phyloP scores from a whole-genome alignment of 2,888 invertebrate genomes.

The Aradus depressus region DNA sequence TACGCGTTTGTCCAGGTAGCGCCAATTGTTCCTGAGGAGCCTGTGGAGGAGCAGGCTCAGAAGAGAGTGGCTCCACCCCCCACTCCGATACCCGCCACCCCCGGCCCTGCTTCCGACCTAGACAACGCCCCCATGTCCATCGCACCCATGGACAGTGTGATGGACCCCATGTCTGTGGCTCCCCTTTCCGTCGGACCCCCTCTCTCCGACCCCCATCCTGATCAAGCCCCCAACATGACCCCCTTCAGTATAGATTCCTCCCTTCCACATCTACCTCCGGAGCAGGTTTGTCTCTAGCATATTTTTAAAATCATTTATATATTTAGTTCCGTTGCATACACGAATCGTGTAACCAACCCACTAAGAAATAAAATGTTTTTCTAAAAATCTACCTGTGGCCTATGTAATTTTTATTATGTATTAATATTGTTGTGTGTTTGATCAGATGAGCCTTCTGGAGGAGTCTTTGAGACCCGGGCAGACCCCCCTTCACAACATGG shows the following conservation, averaged over 20 bases:
- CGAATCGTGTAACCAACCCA: too few relatives aligned
- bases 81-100: slow-evolving; percentile 34
- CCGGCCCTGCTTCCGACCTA: slow-evolving; percentile 15
- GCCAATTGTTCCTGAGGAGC: too few relatives aligned
- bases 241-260: slow-evolving; percentile 41
- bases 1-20: too few relatives aligned
- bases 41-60: slow-evolving; percentile 13
- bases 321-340: too few relatives aligned
- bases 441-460: slow-evolving; percentile 24
- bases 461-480: slow-evolving; percentile 24
- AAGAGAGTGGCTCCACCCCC: slow-evolving; percentile 15
- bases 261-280: slow-evolving; percentile 54
- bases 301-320: background rate
- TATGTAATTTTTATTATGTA: too few relatives aligned
- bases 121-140: slow-evolving; percentile 31
- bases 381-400: too few relatives aligned
- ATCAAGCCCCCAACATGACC: slow-evolving; percentile 26
- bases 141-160: slow-evolving; percentile 34
- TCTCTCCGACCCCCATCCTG: slow-evolving; percentile 6
- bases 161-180: slow-evolving; percentile 25
- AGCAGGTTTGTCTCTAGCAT: slow-evolving; percentile 39
- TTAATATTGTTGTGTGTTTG: too few relatives aligned
- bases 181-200: slow-evolving; percentile 25
- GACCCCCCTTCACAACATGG: slow-evolving; percentile 27
- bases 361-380: too few relatives aligned